phyloP scores from a whole-genome alignment of 2,113 vertebrate genomes.

The Ammodramus savannarum region DNA sequence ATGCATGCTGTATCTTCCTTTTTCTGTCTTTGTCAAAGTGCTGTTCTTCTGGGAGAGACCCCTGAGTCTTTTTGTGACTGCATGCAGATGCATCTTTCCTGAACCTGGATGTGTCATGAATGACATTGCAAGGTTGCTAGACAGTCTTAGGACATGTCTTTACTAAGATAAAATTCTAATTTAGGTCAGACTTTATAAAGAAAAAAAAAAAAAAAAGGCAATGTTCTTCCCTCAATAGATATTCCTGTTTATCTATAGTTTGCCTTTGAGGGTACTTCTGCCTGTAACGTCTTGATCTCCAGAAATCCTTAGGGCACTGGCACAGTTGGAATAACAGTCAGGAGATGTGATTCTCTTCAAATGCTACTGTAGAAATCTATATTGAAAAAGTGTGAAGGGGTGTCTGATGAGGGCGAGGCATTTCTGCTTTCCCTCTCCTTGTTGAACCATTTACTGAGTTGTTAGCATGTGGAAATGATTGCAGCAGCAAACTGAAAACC shows the following conservation, averaged over 20 bases:
- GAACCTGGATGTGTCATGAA: not conserved
- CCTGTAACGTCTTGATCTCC: not conserved
- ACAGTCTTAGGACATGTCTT: not conserved
- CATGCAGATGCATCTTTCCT: not conserved
- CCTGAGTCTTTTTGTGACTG: not conserved
- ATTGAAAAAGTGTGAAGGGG: not conserved
- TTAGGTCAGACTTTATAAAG: not conserved
- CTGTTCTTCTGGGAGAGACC: not conserved
- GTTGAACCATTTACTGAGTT: not conserved
- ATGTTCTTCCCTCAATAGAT: not conserved
- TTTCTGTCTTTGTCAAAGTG: not conserved
- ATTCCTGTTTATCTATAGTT: not conserved
- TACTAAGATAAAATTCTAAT: not conserved
- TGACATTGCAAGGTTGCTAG: not conserved
- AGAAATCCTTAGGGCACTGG: not conserved
- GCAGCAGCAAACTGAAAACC: conserved; percentile 17
- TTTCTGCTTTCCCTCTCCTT: not conserved
- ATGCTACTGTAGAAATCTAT: not conserved
- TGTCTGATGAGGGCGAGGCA: not conserved
- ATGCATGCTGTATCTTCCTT: not conserved
- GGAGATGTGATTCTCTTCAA: not conserved
- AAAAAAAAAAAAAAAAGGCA: not conserved
- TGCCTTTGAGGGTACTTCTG: not conserved
- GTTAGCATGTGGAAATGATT: conserved; percentile 43
- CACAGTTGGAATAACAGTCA: not conserved